Evolutionary conservation across 2,888 invertebrate species (phyloP).

Genomic region (Drosophila siamana): DNA sequence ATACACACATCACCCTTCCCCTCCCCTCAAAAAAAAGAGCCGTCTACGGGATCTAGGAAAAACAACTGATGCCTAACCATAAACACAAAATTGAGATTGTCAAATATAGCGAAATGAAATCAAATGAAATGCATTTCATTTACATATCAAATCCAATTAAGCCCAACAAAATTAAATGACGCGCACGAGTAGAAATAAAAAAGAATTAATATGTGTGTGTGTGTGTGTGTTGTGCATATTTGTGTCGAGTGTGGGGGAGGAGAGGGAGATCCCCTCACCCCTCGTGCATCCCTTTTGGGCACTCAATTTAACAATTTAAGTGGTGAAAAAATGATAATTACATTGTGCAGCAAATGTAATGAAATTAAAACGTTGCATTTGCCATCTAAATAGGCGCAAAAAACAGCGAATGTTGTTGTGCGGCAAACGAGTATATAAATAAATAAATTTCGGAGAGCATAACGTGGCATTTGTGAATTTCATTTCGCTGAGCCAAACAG

Average conservation of each 20-base stretch:
- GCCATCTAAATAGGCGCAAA: slow-evolving; percentile 39
- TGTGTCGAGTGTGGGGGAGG: no score
- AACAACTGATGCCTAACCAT: not conserved
- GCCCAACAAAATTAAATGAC: slow-evolving; percentile 52
- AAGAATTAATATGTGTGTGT: no score
- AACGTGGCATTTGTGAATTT: slow-evolving; percentile 63
- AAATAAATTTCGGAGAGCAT: slow-evolving; percentile 53
- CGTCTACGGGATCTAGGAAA: not conserved
- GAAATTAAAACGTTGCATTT: slow-evolving; percentile 75
- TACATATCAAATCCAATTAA: slow-evolving; percentile 70
- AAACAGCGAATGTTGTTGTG: slow-evolving; percentile 21
- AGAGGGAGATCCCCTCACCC: no score
- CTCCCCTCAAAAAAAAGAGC: not conserved
- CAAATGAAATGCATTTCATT: slow-evolving; percentile 55
- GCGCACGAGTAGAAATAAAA: no score
- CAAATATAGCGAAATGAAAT: slow-evolving; percentile 33
- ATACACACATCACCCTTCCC: not conserved
- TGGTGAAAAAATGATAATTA: slow-evolving; percentile 52
- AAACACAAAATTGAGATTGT: slow-evolving; percentile 29
- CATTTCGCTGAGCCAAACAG: slow-evolving; percentile 71
- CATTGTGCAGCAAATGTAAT: slow-evolving; percentile 62
- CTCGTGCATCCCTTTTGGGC: slow-evolving; percentile 7
- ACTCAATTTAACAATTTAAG: slow-evolving; percentile 59
- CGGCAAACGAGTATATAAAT: slow-evolving; percentile 62
- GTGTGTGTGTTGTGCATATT: no score